phyloP scores from a whole-genome alignment of 2,888 invertebrate genomes.

The Melinopterus prodromus region DNA sequence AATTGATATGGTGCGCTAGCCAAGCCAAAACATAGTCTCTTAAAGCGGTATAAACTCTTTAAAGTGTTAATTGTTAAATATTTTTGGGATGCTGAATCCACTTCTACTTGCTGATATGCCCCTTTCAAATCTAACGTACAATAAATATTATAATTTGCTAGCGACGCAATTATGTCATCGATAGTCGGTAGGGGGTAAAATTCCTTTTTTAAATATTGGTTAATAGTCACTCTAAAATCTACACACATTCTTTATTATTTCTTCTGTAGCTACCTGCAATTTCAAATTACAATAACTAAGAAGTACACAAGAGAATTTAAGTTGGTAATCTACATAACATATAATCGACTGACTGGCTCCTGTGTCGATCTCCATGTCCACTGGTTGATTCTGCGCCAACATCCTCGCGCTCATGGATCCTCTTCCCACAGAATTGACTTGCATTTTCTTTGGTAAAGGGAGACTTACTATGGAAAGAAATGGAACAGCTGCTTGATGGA shows the following conservation, averaged over 20 bases:
- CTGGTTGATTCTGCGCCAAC: no score
- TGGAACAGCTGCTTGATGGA: no score
- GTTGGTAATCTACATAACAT: no score
- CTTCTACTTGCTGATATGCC: slow-evolving; percentile 44
- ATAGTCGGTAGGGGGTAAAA: slow-evolving; percentile 14
- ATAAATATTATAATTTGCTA: slow-evolving; percentile 24
- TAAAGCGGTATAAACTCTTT: slow-evolving; percentile 43
- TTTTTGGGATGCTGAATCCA: slow-evolving; percentile 41
- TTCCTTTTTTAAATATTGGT: slow-evolving; percentile 14
- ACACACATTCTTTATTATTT: neutral
- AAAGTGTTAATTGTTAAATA: slow-evolving; percentile 48
- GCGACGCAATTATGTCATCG: slow-evolving; percentile 11
- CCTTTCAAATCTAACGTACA: slow-evolving; percentile 39
- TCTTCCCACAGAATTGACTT: neutral
- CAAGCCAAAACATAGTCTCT: slow-evolving; percentile 44
- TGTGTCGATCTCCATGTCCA: no score
- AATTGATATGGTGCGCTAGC: slow-evolving; percentile 43
- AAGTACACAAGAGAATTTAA: no score
- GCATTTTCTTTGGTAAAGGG: no score
- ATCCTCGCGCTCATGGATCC: no score
- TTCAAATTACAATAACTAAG: no score
- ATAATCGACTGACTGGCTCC: no score
- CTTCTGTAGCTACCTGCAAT: no score
- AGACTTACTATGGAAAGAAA: no score
- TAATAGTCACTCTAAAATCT: slow-evolving; percentile 15